Percentiles rank a stretch among this genome's conserved stretches.
Conservation (phyloP, 2,113 vertebrate genomes). For the Mystacornis crossleyi region DNA sequence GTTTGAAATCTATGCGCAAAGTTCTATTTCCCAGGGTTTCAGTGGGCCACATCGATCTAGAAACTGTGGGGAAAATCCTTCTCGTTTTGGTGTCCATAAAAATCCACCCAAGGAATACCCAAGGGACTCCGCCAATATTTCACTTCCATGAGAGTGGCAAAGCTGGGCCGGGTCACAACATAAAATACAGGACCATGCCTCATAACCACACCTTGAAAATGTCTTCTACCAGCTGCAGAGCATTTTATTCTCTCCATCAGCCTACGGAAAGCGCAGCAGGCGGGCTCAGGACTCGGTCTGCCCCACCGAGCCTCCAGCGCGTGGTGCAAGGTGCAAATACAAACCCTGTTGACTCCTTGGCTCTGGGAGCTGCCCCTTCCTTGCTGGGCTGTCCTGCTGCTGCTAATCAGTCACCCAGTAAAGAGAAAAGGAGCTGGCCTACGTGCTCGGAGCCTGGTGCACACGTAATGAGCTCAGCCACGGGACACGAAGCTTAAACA, state of each 20-base stretch:
- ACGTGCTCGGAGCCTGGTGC: conserved; percentile 17
- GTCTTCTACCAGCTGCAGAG: not conserved
- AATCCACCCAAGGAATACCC: not conserved
- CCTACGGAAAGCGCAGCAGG: fast-evolving
- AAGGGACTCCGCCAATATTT: not conserved
- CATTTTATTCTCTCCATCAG: not conserved
- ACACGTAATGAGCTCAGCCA: not conserved
- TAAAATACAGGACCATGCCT: not conserved
- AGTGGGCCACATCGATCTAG: not conserved
- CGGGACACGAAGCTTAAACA: conserved; percentile 4
- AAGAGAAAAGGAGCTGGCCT: not conserved
- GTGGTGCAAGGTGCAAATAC: not conserved
- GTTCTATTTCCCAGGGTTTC: not conserved
- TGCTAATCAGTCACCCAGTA: not conserved
- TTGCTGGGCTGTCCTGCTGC: not conserved
- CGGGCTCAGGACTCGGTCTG: not conserved
- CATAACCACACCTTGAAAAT: not conserved
- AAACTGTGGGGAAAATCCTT: not conserved
- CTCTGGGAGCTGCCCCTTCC: not conserved
- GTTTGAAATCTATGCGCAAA: not conserved
- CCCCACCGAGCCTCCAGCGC: fast-evolving
- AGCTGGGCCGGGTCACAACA: not conserved
- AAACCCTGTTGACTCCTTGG: not conserved
- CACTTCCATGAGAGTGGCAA: not conserved
- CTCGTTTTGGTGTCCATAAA: not conserved